Conservation (phyloP, 2,888 invertebrate genomes). For the Gastrophysa polygoni region DNA sequence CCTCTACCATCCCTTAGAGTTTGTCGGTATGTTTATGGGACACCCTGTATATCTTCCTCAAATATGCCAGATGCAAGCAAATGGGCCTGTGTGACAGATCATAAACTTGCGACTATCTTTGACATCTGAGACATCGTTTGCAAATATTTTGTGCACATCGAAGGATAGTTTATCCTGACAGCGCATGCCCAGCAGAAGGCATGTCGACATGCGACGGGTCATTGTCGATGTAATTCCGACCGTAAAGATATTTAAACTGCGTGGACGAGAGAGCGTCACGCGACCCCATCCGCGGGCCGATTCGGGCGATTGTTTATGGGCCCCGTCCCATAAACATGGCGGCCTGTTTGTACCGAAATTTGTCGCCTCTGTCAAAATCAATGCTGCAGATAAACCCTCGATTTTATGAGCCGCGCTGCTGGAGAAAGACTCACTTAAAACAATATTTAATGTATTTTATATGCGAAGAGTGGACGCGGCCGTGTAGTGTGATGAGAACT, state of each 20-base stretch:
- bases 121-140: too few species aligned
- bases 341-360: slow-evolving; percentile 54
- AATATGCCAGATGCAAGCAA: too few species aligned
- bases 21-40: too few species aligned
- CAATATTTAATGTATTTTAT: slow-evolving; percentile 39
- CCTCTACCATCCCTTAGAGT: too few species aligned
- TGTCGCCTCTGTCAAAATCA: slow-evolving; percentile 54
- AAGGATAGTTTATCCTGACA: not conserved
- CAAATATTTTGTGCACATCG: not conserved
- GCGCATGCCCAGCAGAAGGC: slow-evolving; percentile 21
- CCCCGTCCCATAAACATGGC: slow-evolving; percentile 50
- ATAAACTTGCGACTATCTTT: too few species aligned
- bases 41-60: too few species aligned
- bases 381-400: slow-evolving; percentile 49
- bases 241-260: slow-evolving; percentile 42
- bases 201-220: slow-evolving; percentile 40
- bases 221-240: slow-evolving; percentile 42
- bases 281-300: slow-evolving; percentile 44
- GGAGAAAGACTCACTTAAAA: slow-evolving; percentile 51
- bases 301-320: slow-evolving; percentile 49
- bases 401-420: slow-evolving; percentile 45
- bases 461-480: not conserved
- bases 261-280: slow-evolving; percentile 52
- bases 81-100: too few species aligned
- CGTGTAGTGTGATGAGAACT: slow-evolving; percentile 1